phyloP scores from a whole-genome alignment of 2,888 invertebrate genomes.

The Cantharis flavilabris region DNA sequence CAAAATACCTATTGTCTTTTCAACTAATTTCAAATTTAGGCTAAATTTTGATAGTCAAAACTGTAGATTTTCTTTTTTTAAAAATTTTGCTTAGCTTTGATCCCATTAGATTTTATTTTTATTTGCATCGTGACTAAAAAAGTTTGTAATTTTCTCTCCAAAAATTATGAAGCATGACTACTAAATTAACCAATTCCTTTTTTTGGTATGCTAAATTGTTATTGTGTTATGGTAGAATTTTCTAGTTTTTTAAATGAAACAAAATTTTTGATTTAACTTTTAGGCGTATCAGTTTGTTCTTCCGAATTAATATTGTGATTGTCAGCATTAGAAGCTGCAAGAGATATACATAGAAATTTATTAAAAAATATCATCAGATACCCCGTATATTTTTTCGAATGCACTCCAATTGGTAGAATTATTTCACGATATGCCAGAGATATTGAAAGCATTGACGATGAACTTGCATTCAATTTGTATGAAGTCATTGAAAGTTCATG shows the following conservation, averaged over 20 bases:
- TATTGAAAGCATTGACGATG: conserved; percentile 67
- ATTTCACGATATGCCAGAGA: conserved; percentile 72
- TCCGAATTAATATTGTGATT: conserved; percentile 62
- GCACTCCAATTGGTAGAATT: conserved; percentile 70
- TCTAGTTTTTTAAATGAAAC: neutral
- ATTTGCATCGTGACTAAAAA: conserved; percentile 1
- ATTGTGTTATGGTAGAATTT: neutral
- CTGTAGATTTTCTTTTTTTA: neutral
- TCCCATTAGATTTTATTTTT: neutral
- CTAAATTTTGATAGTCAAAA: neutral
- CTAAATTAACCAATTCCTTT: neutral
- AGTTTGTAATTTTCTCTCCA: neutral
- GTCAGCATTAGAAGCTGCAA: conserved; percentile 65
- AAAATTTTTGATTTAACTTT: conserved; percentile 9
- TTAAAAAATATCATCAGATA: conserved; percentile 63
- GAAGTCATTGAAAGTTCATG: conserved; percentile 54
- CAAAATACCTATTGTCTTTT: neutral
- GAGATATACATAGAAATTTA: conserved; percentile 62
- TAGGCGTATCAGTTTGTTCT: conserved; percentile 59
- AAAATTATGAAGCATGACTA: neutral
- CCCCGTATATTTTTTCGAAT: conserved; percentile 73
- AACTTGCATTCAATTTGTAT: conserved; percentile 59
- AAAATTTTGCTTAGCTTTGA: neutral
- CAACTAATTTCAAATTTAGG: neutral
- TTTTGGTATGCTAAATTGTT: neutral